Conservation (phyloP, 1,140 invertebrate species). For the Philotrypesis tridentata region DNA sequence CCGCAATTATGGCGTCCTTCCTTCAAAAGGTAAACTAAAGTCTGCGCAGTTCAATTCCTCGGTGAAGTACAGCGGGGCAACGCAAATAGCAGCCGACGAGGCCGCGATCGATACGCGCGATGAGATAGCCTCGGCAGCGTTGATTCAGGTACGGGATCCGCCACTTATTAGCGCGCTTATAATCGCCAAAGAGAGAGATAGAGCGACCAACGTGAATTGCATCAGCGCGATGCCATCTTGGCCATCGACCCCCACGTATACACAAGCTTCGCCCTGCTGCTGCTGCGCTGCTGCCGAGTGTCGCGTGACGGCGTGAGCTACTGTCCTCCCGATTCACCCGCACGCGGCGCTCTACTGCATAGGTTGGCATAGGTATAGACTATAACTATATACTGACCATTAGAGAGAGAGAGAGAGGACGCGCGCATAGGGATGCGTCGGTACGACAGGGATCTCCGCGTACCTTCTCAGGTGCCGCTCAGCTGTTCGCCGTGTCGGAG, state of each 20-base stretch:
- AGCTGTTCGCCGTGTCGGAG: background rate
- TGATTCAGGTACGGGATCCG: background rate
- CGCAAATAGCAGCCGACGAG: background rate
- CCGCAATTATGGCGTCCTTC: background rate
- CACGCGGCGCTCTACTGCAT: background rate
- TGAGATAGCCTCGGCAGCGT: background rate
- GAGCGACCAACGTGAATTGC: background rate
- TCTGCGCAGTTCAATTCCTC: background rate
- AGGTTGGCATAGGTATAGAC: too few relatives aligned
- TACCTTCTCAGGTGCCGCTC: too few relatives aligned
- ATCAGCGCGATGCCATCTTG: background rate
- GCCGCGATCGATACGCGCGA: background rate
- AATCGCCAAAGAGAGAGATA: background rate
- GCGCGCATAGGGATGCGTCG: background rate
- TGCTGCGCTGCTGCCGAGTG: background rate
- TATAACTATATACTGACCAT: too few relatives aligned
- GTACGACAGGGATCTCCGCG: background rate
- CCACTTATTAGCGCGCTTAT: background rate
- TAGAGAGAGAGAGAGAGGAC: too few relatives aligned
- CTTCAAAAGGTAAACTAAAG: background rate
- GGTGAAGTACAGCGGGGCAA: background rate
- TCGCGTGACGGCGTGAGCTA: too few relatives aligned
- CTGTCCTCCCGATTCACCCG: background rate
- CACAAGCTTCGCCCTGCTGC: background rate
- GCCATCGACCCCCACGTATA: background rate